Evolutionary conservation across 2,888 invertebrate species (phyloP), one percentile per base, ranked within the genome.

Genomic region (Sceliomorpha sp.): DNA sequence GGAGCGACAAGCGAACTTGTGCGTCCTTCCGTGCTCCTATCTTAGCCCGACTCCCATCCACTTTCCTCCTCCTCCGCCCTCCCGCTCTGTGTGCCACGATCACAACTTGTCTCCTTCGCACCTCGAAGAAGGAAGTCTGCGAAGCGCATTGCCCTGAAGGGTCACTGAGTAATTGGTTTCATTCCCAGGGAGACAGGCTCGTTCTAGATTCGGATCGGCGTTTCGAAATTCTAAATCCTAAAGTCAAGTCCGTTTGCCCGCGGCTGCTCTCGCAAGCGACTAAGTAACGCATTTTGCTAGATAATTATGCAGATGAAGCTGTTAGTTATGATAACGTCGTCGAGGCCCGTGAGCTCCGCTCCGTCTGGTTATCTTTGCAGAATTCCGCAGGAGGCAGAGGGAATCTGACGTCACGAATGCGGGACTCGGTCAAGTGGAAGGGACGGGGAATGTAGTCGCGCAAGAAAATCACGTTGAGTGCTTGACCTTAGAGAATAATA

Each of bases 101-200:
- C 70, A 62, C 66, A 67, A 70, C 66, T 70, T 67, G 62, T 70
- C 70, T 67, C 66, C 45, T 71, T 71, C 63, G 37, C 70, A 71
- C 71, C 51, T 60, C 31, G 66, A 48, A 56, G 70, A 62, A 59
- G 59, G 69, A 67, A 74, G 60, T 68, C 62, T 58, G 70, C 51
- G 66, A 56, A 56, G 71, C 66, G 51, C 59, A 47, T 51, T 68
- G 80, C 81, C 85, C 77, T 76, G 78, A 83, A 83, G 81, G 86
- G 84, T 84, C 83, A 82, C 81, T 81, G 75, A 83, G 85, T 85
- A 86, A 87, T 87, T 87, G 86, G 86, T 85, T 86, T 87, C 85
- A 83, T 87, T 86, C 81, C 80, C 79, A 72, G 74, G 76, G 79
- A 85, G 85, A 84, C 86, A 86, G 86, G 82, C 79, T 76, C 80